Evolutionary conservation across 2,888 invertebrate species (phyloP).

Genomic region (Melanotus villosus): DNA sequence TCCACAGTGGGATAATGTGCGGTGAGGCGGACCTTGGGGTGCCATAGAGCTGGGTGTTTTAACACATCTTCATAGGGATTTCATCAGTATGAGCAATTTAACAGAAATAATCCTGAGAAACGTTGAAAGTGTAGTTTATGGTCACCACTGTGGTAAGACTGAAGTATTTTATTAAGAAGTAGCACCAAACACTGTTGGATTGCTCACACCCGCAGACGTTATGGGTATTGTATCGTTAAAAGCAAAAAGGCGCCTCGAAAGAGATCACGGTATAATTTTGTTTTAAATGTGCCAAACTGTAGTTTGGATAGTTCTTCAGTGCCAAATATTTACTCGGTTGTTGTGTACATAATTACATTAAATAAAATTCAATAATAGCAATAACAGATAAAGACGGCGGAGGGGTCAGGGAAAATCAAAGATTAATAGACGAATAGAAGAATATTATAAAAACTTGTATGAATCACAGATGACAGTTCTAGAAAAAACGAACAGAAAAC

Average conservation of each 20-base stretch:
- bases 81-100: conserved; percentile 74
- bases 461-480: too few relatives aligned
- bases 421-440: too few relatives aligned
- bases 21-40: conserved; percentile 86
- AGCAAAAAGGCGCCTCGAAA: conserved; percentile 83
- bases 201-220: conserved; percentile 87
- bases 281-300: conserved; percentile 69
- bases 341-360: conserved; percentile 3
- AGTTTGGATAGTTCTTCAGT: conserved; percentile 6
- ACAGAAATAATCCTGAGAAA: conserved; percentile 87
- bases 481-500: too few relatives aligned
- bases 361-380: too few relatives aligned
- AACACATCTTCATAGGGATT: conserved; percentile 83
- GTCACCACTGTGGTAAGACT: conserved; percentile 81
- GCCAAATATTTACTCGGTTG: conserved; percentile 11
- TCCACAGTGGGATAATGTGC: conserved; percentile 85
- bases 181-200: conserved; percentile 74
- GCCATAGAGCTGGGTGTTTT: conserved; percentile 82
- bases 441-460: too few relatives aligned
- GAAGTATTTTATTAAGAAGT: conserved; percentile 87
- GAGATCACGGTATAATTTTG: conserved; percentile 86
- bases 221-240: conserved; percentile 85
- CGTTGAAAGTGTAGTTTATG: conserved; percentile 85
- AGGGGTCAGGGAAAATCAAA: too few relatives aligned
- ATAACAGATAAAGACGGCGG: too few relatives aligned